These are phyloP conservation scores for Psococerastis gibbosa DNA, from an alignment of 2,888 invertebrate genomes.

Conservation along the genomic window DNA sequence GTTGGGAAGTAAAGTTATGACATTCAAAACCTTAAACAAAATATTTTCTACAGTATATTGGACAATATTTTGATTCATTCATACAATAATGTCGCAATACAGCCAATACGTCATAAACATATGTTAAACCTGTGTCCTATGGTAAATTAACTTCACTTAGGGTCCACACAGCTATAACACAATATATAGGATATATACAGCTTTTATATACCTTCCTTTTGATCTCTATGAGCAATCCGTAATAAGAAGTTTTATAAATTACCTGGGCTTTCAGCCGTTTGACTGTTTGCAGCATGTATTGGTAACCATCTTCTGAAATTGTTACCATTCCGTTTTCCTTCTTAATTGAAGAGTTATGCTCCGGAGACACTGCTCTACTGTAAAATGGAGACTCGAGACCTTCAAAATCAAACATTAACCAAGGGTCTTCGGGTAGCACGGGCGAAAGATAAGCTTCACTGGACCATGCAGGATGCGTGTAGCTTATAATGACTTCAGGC, in stretches of 20 bases:
- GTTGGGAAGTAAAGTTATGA: no score
- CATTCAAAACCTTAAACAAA: no score
- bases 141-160: no score
- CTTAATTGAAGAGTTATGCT: conserved; percentile 33
- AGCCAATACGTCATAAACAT: no score
- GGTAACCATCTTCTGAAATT: conserved; percentile 37
- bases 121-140: no score
- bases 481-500: conserved; percentile 26
- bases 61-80: neutral
- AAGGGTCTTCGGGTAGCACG: conserved; percentile 48
- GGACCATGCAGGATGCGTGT: conserved; percentile 41
- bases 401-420: conserved; percentile 57
- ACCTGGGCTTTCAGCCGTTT: conserved; percentile 35
- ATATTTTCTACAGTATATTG: no score
- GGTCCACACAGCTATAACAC: no score
- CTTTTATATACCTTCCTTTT: no score
- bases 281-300: conserved; percentile 38
- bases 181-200: no score
- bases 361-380: conserved; percentile 25
- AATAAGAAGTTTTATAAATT: no score
- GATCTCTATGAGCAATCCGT: no score
- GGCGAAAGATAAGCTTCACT: conserved; percentile 63
- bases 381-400: conserved; percentile 28
- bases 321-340: conserved; percentile 41
- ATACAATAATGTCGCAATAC: neutral